phyloP scores from a whole-genome alignment of 23 tunicate species.

The Trididemnum clinides region DNA sequence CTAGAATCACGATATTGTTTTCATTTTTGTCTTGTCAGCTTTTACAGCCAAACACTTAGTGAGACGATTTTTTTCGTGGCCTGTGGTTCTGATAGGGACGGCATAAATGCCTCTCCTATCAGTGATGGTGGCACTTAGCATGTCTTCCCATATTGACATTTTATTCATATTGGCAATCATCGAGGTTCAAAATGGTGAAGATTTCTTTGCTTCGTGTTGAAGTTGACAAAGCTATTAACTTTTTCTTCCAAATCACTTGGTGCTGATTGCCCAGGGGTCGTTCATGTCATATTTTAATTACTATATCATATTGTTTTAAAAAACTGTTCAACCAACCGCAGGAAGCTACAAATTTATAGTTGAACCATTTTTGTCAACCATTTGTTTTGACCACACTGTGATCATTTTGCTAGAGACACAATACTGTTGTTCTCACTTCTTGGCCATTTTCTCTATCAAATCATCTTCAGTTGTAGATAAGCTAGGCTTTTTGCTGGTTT shows the following conservation, averaged over 20 bases:
- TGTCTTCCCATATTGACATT: slow-evolving; percentile 35
- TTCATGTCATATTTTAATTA: background rate
- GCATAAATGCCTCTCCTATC: slow-evolving; percentile 9
- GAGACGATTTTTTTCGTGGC: too few relatives aligned
- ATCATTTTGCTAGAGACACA: slow-evolving; percentile 54
- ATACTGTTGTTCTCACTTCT: slow-evolving; percentile 45
- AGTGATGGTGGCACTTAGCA: slow-evolving; percentile 23
- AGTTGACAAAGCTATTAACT: background rate
- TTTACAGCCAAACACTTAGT: slow-evolving; percentile 29
- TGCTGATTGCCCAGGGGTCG: slow-evolving; percentile 41
- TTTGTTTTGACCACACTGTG: slow-evolving; percentile 13
- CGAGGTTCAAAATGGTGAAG: background rate
- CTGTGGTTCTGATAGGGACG: too few relatives aligned
- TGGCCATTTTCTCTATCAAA: slow-evolving; percentile 48
- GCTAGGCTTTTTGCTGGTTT: slow-evolving; percentile 29
- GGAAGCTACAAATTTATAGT: slow-evolving; percentile 37
- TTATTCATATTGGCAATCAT: slow-evolving; percentile 43
- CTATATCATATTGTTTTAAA: slow-evolving; percentile 11
- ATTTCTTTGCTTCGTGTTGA: slow-evolving; percentile 10
- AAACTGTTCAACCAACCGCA: slow-evolving; percentile 39
- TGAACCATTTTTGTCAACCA: slow-evolving; percentile 33
- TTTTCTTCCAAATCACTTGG: slow-evolving; percentile 35
- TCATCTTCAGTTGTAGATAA: slow-evolving; percentile 43
- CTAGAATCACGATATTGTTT: background rate
- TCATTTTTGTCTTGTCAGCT: slow-evolving; percentile 17